Evolutionary conservation across 2,113 vertebrate genomes (phyloP), one percentile per base, ranked within the genome.

Genomic region (Agapornis roseicollis): DNA sequence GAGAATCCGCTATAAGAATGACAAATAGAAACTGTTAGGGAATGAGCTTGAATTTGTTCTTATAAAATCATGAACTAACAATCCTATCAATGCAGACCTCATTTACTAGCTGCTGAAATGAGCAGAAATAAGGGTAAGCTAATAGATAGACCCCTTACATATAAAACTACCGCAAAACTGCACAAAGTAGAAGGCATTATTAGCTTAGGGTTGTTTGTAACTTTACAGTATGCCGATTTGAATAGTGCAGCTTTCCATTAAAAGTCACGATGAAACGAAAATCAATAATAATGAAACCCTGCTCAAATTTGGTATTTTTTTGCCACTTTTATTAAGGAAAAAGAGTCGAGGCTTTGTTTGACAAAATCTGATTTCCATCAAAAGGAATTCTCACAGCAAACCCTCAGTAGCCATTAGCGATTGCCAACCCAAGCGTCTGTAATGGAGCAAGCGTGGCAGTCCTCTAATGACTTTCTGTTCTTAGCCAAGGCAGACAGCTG

Each of bases 81-180:
- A 96, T 88, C 42, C 89, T 93, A 90, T 95, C 89, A 89, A 78
- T n/a, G 47, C 69, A 86, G 83, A 89, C 72, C 77, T 95, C 90
- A 94, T 92, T 96, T 95, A 79, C 61, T 69, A 92, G 93, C 61
- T 74, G 55, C 72, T 90, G 77, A 95, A 95, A 94, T 25, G 52
- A 93, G 73, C 60, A 89, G 92, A 94, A 93, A 89, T 46, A 92
- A 95, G 93, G 35, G 72, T 78, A 94, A 92, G 70, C 73, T 89
- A 84, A 93, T 13, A 90, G 86, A 86, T 84, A 95, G 92, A 76
- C 84, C 86, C 83, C 20, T 23, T 37, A 60, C 86, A 74, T 19
- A 47, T 2, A 92, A 68, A 86, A 68, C 73, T 90, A 79, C 73
- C 25, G 50, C 61, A 81, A 89, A 92, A 81, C 47, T 56, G 65